These are phyloP conservation scores for Hymenochirus boettgeri DNA, from an alignment of 2,113 vertebrate species.

Conservation along the genomic window DNA sequence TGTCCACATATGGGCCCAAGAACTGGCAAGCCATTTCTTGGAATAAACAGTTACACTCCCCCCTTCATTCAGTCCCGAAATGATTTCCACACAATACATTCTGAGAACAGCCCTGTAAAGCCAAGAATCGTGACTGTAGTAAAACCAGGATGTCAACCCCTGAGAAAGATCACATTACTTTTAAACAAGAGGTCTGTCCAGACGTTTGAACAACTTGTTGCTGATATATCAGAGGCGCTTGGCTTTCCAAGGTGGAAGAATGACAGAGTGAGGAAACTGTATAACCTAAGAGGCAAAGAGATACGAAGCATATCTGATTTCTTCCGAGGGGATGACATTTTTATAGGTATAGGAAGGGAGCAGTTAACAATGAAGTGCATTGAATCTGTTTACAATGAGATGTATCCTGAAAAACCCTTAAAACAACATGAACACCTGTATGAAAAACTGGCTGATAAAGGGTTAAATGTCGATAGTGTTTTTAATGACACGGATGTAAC, in stretches of 20 bases:
- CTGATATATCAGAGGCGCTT: constrained; percentile 87
- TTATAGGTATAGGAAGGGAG: constrained; percentile 80
- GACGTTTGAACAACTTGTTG: constrained; percentile 84
- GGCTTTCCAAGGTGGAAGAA: constrained; percentile 88
- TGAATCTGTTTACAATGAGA: constrained; percentile 76
- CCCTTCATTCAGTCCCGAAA: constrained; percentile 48
- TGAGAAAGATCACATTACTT: constrained; percentile 81
- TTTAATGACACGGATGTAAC: constrained; percentile 49
- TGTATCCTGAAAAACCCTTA: constrained; percentile 71
- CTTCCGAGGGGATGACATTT: constrained; percentile 81
- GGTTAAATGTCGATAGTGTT: constrained; percentile 66
- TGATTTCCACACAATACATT: constrained; percentile 64
- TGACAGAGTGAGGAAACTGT: constrained; percentile 80
- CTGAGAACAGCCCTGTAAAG: constrained; percentile 75
- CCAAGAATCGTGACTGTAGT: constrained; percentile 86
- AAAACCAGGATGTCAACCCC: constrained; percentile 63
- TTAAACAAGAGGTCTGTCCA: constrained; percentile 84
- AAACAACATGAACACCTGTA: constrained; percentile 60
- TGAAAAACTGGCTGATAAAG: constrained; percentile 62
- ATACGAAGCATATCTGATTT: constrained; percentile 80
- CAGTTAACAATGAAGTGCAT: constrained; percentile 73
- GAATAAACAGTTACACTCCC: constrained; percentile 41
- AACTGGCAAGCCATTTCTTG: constrained; percentile 50
- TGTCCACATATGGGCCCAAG: constrained; percentile 53
- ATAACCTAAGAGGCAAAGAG: constrained; percentile 75